Evolutionary conservation across 2,888 invertebrate genomes (phyloP), one percentile per base, ranked within the genome.

Genomic region (Erebia epiphron): DNA sequence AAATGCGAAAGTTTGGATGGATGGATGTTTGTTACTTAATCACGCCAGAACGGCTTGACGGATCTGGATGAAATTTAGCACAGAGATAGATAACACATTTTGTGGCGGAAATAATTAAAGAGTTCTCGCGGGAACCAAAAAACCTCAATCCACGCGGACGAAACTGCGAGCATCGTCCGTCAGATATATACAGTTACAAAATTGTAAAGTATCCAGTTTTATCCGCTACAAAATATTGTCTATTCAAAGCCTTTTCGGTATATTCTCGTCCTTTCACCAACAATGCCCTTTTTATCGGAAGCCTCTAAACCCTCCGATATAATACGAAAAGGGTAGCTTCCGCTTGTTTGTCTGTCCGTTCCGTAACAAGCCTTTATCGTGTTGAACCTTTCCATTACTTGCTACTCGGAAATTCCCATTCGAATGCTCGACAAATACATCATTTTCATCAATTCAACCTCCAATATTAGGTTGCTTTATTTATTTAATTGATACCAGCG

Each of bases 331-430:
- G 61, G 46, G 21, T 11, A 13, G 14, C 49, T 62, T 46, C 61
- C 58, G 35, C 46, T 21, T 62, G 41, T 41, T 60, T 60, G 35
- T 60, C 35, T 41, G 26, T 16, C 41, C 41, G 58, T 8, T 13
- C 61, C 46, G 46, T 21, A 13, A 56, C 56, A 18, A 56, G 56
- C 56, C 56, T 4, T 49, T 49, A 46, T 62, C 18, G 8, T 18
- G 46, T 62, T 62, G 61, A 62, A 46, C 61, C 61, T 46, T 61
- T 61, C 41, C 60, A 60, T 60, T 60, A 61, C 11, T 18, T 46
- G 46, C 21, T 18, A 18, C 46, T 62, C 18, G 60, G 18, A 43
- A 62, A 62, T 11, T 46, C 21, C 21, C 18, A 62, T 62, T 62
- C 46, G 11, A 62, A 49, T 46, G 61, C 21, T 21, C 2, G 61